These are phyloP conservation scores for Brienomyrus longianalis DNA, from an alignment of 2,113 vertebrate genomes.

Conservation along the genomic window DNA sequence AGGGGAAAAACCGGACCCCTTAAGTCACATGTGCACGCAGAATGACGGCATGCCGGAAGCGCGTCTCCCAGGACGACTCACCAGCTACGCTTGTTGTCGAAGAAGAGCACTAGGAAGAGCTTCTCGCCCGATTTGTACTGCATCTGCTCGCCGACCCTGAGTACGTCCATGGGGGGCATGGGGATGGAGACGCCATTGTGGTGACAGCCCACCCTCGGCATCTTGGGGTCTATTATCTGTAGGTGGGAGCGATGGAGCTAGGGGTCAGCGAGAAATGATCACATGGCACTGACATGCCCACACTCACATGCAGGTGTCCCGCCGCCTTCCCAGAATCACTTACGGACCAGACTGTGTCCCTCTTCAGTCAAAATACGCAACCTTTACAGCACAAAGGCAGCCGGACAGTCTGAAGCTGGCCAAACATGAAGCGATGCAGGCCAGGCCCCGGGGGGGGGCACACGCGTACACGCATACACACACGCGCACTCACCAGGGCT, in stretches of 20 bases:
- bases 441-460: too few species aligned
- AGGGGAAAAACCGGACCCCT: background rate
- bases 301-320: background rate
- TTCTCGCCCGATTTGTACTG: constrained; percentile 92
- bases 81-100: constrained; percentile 98
- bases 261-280: background rate
- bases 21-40: background rate
- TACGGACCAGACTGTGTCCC: background rate
- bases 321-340: background rate
- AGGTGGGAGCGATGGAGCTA: background rate
- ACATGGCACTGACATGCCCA: background rate
- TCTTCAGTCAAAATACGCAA: background rate
- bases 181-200: constrained; percentile 95
- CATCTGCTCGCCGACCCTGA: constrained; percentile 93
- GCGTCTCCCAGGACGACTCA: constrained; percentile 51
- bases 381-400: background rate
- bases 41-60: background rate
- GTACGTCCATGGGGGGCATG: constrained; percentile 84
- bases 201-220: constrained; percentile 90
- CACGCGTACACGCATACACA: background rate
- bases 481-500: constrained; percentile 79
- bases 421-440: background rate
- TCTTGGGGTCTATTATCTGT: constrained; percentile 94
- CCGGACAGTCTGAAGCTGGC: background rate
- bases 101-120: constrained; percentile 91